phyloP scores from a whole-genome alignment of 2,888 invertebrate genomes.

The Sphinx pinastri region DNA sequence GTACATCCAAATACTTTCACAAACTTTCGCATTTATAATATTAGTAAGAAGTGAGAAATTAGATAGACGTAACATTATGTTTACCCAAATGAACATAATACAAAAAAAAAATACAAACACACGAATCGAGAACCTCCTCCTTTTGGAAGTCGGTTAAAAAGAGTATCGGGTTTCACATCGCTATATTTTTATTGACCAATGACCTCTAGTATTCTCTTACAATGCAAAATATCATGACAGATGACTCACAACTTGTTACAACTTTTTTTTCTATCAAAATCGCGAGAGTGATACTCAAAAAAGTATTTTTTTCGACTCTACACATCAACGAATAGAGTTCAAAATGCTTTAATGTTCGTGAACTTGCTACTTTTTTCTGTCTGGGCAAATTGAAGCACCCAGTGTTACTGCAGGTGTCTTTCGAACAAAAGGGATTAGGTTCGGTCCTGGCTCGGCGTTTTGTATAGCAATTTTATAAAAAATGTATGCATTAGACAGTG shows the following conservation, averaged over 20 bases:
- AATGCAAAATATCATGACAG: conserved; percentile 32
- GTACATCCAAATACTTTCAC: no score
- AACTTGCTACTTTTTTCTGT: conserved; percentile 48
- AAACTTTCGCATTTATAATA: no score
- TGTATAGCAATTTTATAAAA: conserved; percentile 65
- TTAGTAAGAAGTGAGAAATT: no score
- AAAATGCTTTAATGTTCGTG: conserved; percentile 28
- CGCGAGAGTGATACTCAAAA: conserved; percentile 6
- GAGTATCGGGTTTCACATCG: neutral
- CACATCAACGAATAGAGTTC: rapidly evolving
- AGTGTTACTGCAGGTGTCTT: conserved; percentile 77
- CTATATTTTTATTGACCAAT: conserved; percentile 10
- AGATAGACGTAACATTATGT: no score
- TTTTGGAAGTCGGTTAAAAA: no score
- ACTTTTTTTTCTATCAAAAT: conserved; percentile 15
- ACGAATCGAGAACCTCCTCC: no score
- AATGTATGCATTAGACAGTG: conserved; percentile 32
- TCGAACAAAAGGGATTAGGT: conserved; percentile 73
- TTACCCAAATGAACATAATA: neutral
- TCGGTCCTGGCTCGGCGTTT: conserved; percentile 60
- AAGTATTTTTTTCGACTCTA: conserved; percentile 29
- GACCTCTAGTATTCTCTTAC: conserved; percentile 15
- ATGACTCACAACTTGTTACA: conserved; percentile 38
- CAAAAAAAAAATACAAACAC: no score
- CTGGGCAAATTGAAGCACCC: conserved; percentile 71